A percentile compares a stretch with the other conserved stretches of the same genome.
Conservation (phyloP, 64 coral and sea anemone genomes). For the Orbicella faveolata region DNA sequence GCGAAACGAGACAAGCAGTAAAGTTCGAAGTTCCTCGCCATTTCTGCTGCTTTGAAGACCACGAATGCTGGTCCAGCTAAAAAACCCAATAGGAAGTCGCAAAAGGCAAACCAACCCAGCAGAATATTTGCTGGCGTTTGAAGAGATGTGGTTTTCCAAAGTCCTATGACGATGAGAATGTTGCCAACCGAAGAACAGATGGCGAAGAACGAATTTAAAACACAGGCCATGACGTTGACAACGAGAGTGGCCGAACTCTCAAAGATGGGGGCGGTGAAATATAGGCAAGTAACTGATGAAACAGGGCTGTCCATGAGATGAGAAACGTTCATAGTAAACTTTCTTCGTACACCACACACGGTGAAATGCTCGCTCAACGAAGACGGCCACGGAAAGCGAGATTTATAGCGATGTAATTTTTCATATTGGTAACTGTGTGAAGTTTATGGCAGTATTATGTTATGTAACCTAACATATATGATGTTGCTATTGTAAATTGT, state of each 20-base stretch:
- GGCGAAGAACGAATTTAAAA: conserved; percentile 7
- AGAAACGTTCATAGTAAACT: not conserved
- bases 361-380: not conserved
- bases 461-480: not conserved
- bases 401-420: not conserved
- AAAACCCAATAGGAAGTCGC: conserved; percentile 28
- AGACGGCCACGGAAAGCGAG: not conserved
- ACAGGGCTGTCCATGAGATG: not conserved
- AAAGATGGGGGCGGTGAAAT: conserved; percentile 32
- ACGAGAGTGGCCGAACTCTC: not conserved
- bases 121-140: conserved; percentile 14
- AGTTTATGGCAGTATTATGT: not conserved
- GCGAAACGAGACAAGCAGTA: not conserved
- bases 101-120: conserved; percentile 38
- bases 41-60: conserved; percentile 12
- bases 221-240: conserved; percentile 19
- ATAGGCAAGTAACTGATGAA: conserved; percentile 1
- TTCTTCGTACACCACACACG: not conserved
- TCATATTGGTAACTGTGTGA: not conserved
- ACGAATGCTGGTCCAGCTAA: conserved; percentile 19
- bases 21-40: not conserved
- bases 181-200: conserved; percentile 24
- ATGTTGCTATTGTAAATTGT: no score
- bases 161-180: not conserved
- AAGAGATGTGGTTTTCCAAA: conserved; percentile 10